Evolutionary conservation across 2,888 invertebrate species (phyloP), one percentile per base, ranked within the genome.

Genomic region (Synanthedon myopaeformis): DNA sequence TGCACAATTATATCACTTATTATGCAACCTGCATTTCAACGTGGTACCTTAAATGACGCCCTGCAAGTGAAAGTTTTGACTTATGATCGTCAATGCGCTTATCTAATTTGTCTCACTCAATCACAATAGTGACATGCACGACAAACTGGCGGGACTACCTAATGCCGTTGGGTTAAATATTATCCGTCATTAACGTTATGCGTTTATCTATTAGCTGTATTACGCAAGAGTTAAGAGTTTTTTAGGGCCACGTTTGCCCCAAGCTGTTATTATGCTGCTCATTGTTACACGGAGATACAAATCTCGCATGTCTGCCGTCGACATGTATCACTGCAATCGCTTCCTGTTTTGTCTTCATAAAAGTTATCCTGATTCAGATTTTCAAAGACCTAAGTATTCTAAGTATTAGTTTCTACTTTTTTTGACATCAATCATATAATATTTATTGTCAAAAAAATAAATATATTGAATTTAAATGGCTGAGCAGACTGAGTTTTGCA

Each of bases 51-150:
- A 35, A 60, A 65, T 58, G 67, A 65, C 63, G 73, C 75, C 76
- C 76, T 76, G 69, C 74, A 74, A 82, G 81, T 82, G 83, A 83
- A 85, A 85, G 84, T 71, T 60, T 55, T 59, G 61, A 67, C 65
- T 67, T 74, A 64, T 69, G 67, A 70, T 67, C 69, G 67, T 67
- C 72, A 71, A 74, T 74, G 69, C 61, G 68, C 72, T 76, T 80
- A 82, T 82, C 80, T 79, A 72, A 81, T 81, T 81, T 74, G 78
- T 71, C 79, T 72, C 83, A 72, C 79, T 83, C 81, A 73, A 83
- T 83, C 82, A 81, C 66, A 58, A 58, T 57, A 51, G 61, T 61
- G 58, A 56, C 65, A 64, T 62, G 66, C 65, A 65, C 66, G 70
- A 74, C 71, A 70, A 69, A 45, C 67, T 42, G 64, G 63, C 65